These are phyloP conservation scores for Aegypius monachus DNA, from an alignment of 2,113 vertebrate species.

Conservation along the genomic window DNA sequence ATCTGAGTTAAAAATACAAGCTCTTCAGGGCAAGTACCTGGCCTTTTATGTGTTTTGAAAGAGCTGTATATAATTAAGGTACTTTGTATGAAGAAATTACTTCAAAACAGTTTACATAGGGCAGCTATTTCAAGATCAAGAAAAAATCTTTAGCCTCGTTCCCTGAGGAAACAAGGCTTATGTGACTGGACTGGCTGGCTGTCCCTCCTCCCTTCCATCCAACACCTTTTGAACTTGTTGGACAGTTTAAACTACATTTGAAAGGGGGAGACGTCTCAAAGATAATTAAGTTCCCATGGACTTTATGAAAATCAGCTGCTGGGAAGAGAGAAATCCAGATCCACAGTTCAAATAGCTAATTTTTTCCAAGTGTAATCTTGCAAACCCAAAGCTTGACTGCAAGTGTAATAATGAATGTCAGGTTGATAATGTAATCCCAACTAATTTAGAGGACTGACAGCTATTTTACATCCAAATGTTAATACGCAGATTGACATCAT, in stretches of 20 bases:
- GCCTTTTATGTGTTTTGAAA: constrained; percentile 65
- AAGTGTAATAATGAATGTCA: not conserved
- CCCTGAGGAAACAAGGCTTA: constrained; percentile 43
- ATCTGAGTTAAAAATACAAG: constrained; percentile 59
- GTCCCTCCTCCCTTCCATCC: constrained; percentile 47
- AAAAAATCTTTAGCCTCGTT: constrained; percentile 51
- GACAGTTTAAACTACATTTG: constrained; percentile 38
- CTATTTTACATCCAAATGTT: not conserved
- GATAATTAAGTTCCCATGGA: constrained; percentile 64
- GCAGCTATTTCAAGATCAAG: constrained; percentile 66
- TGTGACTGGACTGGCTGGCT: constrained; percentile 45
- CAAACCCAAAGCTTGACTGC: not conserved
- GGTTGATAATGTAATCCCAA: not conserved
- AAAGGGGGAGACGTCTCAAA: constrained; percentile 45
- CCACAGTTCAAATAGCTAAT: constrained; percentile 1
- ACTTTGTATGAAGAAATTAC: constrained; percentile 65
- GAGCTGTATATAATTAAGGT: constrained; percentile 54
- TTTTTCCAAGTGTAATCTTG: constrained; percentile 15
- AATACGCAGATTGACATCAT: not conserved
- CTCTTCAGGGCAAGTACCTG: constrained; percentile 56
- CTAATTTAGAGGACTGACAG: not conserved
- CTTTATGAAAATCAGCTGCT: constrained; percentile 52
- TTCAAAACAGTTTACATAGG: constrained; percentile 59
- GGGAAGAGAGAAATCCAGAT: constrained; percentile 46
- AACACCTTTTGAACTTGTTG: constrained; percentile 54